Percentiles rank a stretch among this genome's conserved stretches.
Conservation (phyloP, 2,113 vertebrate genomes). For the Grus americana region DNA sequence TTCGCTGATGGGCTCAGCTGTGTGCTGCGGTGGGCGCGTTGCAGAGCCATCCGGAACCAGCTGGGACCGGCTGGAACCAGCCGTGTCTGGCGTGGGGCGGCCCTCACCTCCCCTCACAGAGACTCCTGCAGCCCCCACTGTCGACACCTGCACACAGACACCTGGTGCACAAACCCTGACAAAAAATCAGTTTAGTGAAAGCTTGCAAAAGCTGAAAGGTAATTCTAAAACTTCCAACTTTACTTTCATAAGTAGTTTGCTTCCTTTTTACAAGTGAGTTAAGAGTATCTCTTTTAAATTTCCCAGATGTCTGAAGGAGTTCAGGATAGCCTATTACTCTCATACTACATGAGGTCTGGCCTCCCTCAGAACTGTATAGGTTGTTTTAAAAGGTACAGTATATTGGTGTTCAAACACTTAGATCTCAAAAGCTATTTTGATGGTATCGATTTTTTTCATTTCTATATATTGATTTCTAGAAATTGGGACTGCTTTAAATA, state of each 20-base stretch:
- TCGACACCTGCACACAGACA: too few species aligned
- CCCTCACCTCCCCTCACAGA: neutral
- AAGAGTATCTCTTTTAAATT: neutral
- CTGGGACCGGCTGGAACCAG: too few species aligned
- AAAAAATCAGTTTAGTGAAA: neutral
- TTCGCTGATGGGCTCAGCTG: neutral
- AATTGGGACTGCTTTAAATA: neutral
- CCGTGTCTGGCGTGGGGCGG: rapidly evolving
- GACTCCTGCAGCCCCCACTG: rapidly evolving
- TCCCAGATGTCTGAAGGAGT: neutral
- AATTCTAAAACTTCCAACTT: neutral
- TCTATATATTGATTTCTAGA: neutral
- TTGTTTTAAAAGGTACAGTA: neutral
- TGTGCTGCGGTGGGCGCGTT: rapidly evolving
- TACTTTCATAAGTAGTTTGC: neutral
- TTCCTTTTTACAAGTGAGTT: neutral
- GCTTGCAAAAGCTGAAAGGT: neutral
- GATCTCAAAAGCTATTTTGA: neutral
- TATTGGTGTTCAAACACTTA: neutral
- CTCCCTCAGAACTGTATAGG: neutral
- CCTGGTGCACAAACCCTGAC: too few species aligned
- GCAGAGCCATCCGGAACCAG: rapidly evolving
- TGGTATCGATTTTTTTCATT: neutral
- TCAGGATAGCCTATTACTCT: neutral
- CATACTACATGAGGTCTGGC: neutral